Base-by-base conservation (phyloP, 2,113 vertebrate species). In the Brachionichthys hirsutus region DNA sequence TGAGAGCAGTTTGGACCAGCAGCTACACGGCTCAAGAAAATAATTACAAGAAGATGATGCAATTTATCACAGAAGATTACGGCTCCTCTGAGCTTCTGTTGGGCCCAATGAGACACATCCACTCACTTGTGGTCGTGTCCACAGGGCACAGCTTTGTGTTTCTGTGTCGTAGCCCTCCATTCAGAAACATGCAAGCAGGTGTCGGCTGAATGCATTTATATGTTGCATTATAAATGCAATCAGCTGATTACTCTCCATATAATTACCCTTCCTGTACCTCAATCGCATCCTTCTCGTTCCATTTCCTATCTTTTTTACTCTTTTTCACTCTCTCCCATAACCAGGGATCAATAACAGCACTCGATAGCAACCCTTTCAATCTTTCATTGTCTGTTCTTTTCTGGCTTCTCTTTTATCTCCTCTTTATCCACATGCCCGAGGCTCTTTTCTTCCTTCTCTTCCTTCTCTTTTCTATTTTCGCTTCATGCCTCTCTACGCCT, bases 41-140 rank as follows among this genome's bases (percentile, higher is more conserved):
- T 72, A 84, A 83, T 89, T 86, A 83, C 51, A 30, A 15, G 24
- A 35, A 4, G 13, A 30, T 30, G 36, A 67, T 81, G 77, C 62
- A 60, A 83, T 88, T 86, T 54, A 85, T 88, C 85, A 84, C 68
- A 70, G 72, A 36, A 17, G 67, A 85, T 85, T 79, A 81, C 56
- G 64, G 65, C 55, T 57, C 44, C 13, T 62, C 58, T 47, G 40
- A 13, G 69, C 63, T 74, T 57, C 22, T 17, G 34, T 38, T 48
- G 10, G 49, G 64, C 74, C 62, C 34, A 15, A 48, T 18, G 4
- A 65, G 40, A 12, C 62, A 46, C 54, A 50, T 70, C 75, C 67
- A 46, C 68, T 71, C 53, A 61, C 49, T 63, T 47, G 30, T 52
- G 38, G 30, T 54, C 68, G 16, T 62, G 20, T 61, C 54, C 45